Base-by-base conservation (phyloP, 2,888 invertebrate genomes). In the Macrosiphum euphorbiae region DNA sequence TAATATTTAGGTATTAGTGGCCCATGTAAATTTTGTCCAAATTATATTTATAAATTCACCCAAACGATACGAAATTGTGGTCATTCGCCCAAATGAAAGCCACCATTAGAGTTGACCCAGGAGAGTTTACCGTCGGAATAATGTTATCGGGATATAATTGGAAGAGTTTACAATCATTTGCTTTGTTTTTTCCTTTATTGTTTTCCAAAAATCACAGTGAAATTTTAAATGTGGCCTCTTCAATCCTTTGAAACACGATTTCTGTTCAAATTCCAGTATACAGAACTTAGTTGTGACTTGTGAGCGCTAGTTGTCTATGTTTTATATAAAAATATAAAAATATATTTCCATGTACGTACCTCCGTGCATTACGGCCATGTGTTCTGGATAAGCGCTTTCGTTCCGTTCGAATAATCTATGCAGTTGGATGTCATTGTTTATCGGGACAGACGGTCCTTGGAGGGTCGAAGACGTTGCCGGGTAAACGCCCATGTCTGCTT, bases 361-460 rank as follows among this genome's bases (percentile, higher is more conserved):
- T 94, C 88, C 94, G 50, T 94, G 91, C 67, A 94, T 84, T 24
- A 94, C 52, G 44, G 94, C 94, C 67, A 94, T 84, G 58, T 84
- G 61, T 26, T 93, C 94, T 35, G 52, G 41, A 35, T 92, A 84
- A 85, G 61, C 50, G 16, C 88, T 92, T n/a, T 67, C 61, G 50
- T 94, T 94, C 3, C 41, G 35, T 86, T 94, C 90, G n/a, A 94
- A 94, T 61, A 94, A 50, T 52, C 86, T 86, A 28, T 94, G 94
- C 28, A 94, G 61, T 86, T 91, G 55, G n/a, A 94, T 55, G 35
- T 67, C 35, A 5, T 67, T 89, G 44, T 85, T 20, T 78, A 92
- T 89, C n/a, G 92, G 58, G n/a, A 91, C 55, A 24, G 91, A 88
- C 1, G 89, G 90, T 26, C 94, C 94, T 89, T 84, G 90, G 50